Evolutionary conservation across 2,888 invertebrate species (phyloP), one percentile per base, ranked within the genome.

Genomic region (Mechanitis messenoides): DNA sequence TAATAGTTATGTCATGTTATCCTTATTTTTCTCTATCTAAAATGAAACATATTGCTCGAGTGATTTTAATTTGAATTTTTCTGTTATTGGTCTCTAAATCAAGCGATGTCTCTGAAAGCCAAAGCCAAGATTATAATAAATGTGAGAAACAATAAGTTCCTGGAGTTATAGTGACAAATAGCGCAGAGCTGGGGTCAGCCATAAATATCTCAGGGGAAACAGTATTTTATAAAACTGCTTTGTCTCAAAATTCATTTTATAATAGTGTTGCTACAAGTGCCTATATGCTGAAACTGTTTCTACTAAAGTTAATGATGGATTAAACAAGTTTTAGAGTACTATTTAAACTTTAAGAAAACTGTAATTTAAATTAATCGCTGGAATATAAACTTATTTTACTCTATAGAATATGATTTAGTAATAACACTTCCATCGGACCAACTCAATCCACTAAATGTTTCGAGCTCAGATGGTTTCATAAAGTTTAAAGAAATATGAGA

Each of bases 141-240:
- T 63, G 60, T 58, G 56, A 55, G 60, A 63, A 60, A 58, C 63
- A 60, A 63, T 63, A 63, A 60, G 63, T 60, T 63, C 31, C 35
- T 42, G 53, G 58, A 62, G 62, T 58, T 61, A 58, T 47, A 54
- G 62, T 63, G 63, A 63, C 63, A 60, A 63, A 60, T 63, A 58
- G 60, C 47, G 28, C 55, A 28, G 62, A 59, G 62, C 58, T 60
- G 58, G 60, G 60, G 59, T 63, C 58, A 60, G 50, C 53, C 58
- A 57, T 63, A 63, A 60, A 63, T 63, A 63, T 45, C 35, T 59
- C 60, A 56, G 57, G 47, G 53, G 33, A 56, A 33, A 50, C 56
- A 46, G 45, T 55, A 58, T 50, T 50, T 50, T 50, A 50, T 50
- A 50, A 50, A 50, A 31, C 50, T 50, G 50, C 50, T 50, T 50